Base-by-base conservation (phyloP, 2,797 vertebrate species). In the Betta splendens region DNA sequence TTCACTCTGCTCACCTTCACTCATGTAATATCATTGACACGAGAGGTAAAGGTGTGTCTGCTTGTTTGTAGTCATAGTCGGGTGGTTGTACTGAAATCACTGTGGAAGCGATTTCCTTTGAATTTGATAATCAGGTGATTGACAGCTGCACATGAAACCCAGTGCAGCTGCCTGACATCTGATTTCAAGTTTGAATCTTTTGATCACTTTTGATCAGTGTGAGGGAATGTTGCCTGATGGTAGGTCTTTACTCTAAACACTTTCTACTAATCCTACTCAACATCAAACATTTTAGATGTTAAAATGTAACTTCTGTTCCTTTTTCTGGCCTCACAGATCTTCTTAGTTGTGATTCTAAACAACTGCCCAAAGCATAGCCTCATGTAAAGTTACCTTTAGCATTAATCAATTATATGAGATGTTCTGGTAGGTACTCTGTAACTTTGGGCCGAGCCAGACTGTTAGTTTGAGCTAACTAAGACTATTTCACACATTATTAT, bases 171-270 rank as follows among this genome's bases (percentile, higher is more conserved):
- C 55, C 49, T 64, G 26, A 37, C 42, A 38, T 67, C 31, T 65
- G 77, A 68, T 83, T 83, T 85, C 69, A 84, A 82, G 72, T 59
- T n/a, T 62, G 18, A 72, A 70, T 70, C 60, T 44, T 39, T 90
- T 81, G 85, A 56, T 91, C 94, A 90, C 80, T 87, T 92, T 87
- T 53, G n/a, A 40, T 65, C 67, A 85, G 87, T 92, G 83, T 75
- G 70, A 83, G 57, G 76, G 85, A 88, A 85, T 91, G 83, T 87
- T 91, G 93, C 81, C 65, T 87, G 85, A 69, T 63, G 61, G 56
- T 85, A 80, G 79, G 69, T 51, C 38, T 64, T 53, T 9, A 33
- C 31, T 15, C 12, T 5, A n/a, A 39, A 55, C 25, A 47, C 31
- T 18, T 60, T 71, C 57, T 60, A 75, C 47, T 59, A 79, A 61